Percentiles rank a stretch among this genome's conserved stretches.
Conservation (phyloP, 2,113 vertebrate species). For the Candoia aspera region DNA sequence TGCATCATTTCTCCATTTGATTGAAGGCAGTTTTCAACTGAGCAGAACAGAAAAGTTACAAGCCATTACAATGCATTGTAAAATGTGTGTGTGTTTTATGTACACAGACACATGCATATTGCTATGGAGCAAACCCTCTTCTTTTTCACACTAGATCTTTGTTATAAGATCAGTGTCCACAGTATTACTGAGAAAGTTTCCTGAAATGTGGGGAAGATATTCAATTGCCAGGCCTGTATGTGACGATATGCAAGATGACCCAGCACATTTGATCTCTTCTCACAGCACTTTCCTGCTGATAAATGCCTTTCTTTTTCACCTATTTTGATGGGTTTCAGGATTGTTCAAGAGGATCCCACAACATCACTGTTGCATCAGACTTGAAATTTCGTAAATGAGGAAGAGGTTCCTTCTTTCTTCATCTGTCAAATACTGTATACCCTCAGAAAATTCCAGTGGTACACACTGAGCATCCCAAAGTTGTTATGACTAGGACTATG, state of each 20-base stretch:
- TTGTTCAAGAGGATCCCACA: not conserved
- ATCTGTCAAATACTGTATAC: not conserved
- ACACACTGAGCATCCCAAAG: not conserved
- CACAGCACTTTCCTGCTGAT: not conserved
- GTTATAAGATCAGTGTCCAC: slow-evolving; percentile 50
- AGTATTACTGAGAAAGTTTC: slow-evolving; percentile 47
- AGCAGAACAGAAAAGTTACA: slow-evolving; percentile 37
- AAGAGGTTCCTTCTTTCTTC: not conserved
- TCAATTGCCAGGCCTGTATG: slow-evolving; percentile 18
- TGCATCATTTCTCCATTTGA: slow-evolving; percentile 48
- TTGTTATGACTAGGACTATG: not conserved
- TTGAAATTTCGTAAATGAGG: not conserved
- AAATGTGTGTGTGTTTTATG: not conserved
- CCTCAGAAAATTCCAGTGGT: not conserved
- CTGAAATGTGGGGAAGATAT: slow-evolving; percentile 35
- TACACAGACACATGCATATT: not conserved
- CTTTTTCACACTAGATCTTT: slow-evolving; percentile 47
- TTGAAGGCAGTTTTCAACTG: slow-evolving; percentile 54
- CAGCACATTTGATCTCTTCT: slow-evolving; percentile 9
- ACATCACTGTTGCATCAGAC: not conserved
- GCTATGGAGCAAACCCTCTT: slow-evolving; percentile 24
- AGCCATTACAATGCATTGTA: not conserved
- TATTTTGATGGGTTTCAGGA: not conserved
- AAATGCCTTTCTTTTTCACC: not conserved
- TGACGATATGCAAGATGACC: slow-evolving; percentile 10